These are phyloP conservation scores for Lottia scabra DNA, from an alignment of 2,888 invertebrate genomes.

Conservation along the genomic window DNA sequence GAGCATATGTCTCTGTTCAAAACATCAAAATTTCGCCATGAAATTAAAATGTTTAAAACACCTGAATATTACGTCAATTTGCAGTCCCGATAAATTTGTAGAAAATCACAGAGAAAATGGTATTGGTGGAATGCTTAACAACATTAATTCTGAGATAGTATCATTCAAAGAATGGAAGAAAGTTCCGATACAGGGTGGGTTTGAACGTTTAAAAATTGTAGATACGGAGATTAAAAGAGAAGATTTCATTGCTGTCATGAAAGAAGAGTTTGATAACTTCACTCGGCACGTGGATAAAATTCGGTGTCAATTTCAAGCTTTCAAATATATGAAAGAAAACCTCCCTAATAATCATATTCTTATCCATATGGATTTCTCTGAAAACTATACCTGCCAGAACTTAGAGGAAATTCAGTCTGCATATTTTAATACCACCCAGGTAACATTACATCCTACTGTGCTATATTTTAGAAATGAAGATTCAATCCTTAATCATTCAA, in stretches of 20 bases:
- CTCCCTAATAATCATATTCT: constrained; percentile 19
- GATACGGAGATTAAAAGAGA: neutral
- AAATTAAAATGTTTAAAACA: no score
- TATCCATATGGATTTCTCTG: constrained; percentile 34
- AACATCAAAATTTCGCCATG: no score
- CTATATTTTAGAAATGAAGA: constrained; percentile 12
- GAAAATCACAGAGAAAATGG: no score
- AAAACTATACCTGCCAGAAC: constrained; percentile 24
- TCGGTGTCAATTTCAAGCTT: constrained; percentile 19
- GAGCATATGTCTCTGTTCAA: no score
- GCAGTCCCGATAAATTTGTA: no score
- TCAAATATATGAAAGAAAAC: constrained; percentile 25
- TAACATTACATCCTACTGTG: constrained; percentile 22
- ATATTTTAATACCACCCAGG: constrained; percentile 21
- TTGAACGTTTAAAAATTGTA: constrained; percentile 6
- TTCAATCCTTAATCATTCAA: constrained; percentile 2
- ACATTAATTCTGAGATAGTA: neutral
- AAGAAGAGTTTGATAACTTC: constrained; percentile 15
- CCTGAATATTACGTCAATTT: no score
- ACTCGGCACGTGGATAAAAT: constrained; percentile 16
- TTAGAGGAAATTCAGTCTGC: constrained; percentile 30
- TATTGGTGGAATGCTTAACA: no score
- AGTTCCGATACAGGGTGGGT: neutral
- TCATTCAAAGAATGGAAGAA: constrained; percentile 3
- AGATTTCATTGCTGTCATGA: neutral